Evolutionary conservation across 2,888 invertebrate genomes (phyloP), one percentile per base, ranked within the genome.

Genomic region (Melipona bicolor): DNA sequence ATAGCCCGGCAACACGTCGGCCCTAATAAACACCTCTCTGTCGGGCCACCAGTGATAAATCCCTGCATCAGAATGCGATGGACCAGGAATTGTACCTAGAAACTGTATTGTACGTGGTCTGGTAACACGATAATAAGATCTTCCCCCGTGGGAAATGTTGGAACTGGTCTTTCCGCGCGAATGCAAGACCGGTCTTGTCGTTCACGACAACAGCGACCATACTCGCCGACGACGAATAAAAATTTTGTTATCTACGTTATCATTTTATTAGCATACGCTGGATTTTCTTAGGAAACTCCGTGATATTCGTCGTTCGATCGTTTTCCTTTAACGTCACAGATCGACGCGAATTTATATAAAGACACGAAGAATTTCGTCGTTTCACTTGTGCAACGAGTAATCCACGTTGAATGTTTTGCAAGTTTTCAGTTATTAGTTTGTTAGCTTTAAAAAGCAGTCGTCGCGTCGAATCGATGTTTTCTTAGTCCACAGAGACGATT

Each of bases 221-320:
- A 90, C 89, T 91, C 89, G 87, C 88, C 84, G 81, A 27, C 80
- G 72, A 80, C 88, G 88, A 90, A 88, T 88, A 90, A 84, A 11
- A 27, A 9, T 49, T n/a, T n/a, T n/a, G n/a, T n/a, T n/a, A n/a
- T n/a, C n/a, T n/a, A n/a, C n/a, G n/a, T n/a, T n/a, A n/a, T n/a
- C n/a, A n/a, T n/a, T n/a, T n/a, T n/a, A 76, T 83, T 87, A 73
- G 82, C 15, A 56, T 5, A n/a, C n/a, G 1, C 5, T 59, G 21
- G 56, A 59, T 59, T 59, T 11, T 5, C 56, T n/a, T 43, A 43
- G 43, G 43, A 43, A 43, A 43, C 11, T 9, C 43, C 1, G 43
- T 43, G 43, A 43, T 43, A 43, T 43, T 43, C 43, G 2, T 43
- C 9, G 36, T 43, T 43, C 36, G 36, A 43, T 43, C 36, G 24